Conservation (phyloP, 2,797 vertebrate genomes). For the Jordanella pulchra region DNA sequence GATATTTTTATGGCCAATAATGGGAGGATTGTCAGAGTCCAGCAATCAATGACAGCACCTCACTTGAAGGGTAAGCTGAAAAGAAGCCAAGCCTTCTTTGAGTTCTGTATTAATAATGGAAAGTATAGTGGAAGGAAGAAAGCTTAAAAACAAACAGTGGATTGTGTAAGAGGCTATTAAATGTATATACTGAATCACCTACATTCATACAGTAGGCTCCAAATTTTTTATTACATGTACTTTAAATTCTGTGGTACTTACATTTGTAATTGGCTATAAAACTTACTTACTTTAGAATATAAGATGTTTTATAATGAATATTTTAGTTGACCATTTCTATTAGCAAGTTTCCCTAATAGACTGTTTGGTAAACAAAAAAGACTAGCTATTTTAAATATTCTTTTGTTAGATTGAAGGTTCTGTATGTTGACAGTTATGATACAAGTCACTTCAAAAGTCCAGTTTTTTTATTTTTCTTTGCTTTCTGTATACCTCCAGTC, state of each 20-base stretch:
- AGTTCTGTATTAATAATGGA: not conserved
- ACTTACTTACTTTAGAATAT: too few relatives aligned
- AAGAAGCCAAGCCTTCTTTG: not conserved
- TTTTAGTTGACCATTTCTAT: too few relatives aligned
- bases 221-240: not conserved
- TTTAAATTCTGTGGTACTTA: too few relatives aligned
- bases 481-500: slow-evolving; percentile 38
- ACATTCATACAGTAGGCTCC: not conserved
- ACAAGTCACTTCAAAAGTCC: slow-evolving; percentile 15
- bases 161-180: not conserved
- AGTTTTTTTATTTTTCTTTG: slow-evolving; percentile 53
- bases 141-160: not conserved
- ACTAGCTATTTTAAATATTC: too few relatives aligned
- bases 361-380: too few relatives aligned
- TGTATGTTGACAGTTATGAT: too few relatives aligned
- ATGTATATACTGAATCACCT: not conserved
- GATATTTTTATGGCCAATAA: not conserved
- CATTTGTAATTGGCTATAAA: not conserved
- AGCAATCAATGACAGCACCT: not conserved
- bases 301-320: too few relatives aligned
- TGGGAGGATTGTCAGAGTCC: not conserved
- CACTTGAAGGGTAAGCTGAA: not conserved
- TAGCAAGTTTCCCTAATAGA: too few relatives aligned
- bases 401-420: too few relatives aligned
- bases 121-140: not conserved